Base-by-base conservation (phyloP, 2,113 vertebrate genomes). In the Rhabdomys dilectus region DNA sequence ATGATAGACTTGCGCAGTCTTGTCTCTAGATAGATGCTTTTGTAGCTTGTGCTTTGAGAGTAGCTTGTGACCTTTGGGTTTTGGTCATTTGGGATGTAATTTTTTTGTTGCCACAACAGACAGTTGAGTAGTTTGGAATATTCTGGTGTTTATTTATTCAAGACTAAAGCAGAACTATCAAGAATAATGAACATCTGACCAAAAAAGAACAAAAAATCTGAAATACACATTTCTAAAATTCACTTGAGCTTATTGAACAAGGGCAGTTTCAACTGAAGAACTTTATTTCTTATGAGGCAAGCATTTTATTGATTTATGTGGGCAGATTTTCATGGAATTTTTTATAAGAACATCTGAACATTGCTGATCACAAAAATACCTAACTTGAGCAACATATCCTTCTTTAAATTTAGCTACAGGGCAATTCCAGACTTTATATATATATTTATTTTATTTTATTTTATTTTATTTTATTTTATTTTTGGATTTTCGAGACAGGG, bases 41-140 rank as follows among this genome's bases (percentile, higher is more conserved):
- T 90, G 91, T 96, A 93, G 91, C 94, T 97, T 95, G 89, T 94
- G 89, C 97, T 97, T 95, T 93, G 88, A 96, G 51, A 97, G 78
- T 87, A 64, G 96, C 97, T 98, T 98, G 97, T 97, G 97, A 97
- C 97, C 96, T 97, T 85, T 95, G 86, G 34, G 75, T 89, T 97
- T 92, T 31, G 89, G 95, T 95, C 95, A 88, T 62, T 96, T 94
- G 95, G 93, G 87, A 80, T 66, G 48, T 48, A 48, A 48, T 10
- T 58, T 80, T 53, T 26, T 58, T 96, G 93, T 96, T 80, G 72
- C 95, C 93, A 95, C 93, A 48, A 84, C 56, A 96, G 93, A 95
- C 82, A 92, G 87, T 90, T 84, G 73, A 94, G 78, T 91, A 73
- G 91, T 98, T 96, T 97, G 66, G 97, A 92, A 95, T 88, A 96